These are phyloP conservation scores for Babylonia areolata DNA, from an alignment of 1,140 invertebrate species.

Conservation along the genomic window DNA sequence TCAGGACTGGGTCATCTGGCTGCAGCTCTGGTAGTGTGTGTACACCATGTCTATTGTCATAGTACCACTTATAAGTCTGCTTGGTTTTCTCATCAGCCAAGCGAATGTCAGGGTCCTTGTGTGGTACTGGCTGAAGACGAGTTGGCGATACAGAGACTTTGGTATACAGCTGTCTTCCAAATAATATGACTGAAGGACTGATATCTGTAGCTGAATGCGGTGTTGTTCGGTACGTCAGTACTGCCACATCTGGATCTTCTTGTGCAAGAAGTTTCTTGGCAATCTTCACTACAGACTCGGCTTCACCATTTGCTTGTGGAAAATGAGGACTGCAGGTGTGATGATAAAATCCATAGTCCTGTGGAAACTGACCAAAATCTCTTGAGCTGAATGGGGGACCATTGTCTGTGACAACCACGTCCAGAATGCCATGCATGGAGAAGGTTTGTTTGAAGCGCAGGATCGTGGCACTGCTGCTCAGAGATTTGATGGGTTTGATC, in stretches of 20 bases:
- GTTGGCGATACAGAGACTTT: neutral
- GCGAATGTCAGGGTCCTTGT: neutral
- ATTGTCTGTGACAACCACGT: constrained; percentile 75
- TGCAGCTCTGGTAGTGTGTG: neutral
- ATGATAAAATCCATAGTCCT: constrained; percentile 71
- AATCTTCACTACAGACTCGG: neutral
- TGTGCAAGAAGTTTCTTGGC: neutral
- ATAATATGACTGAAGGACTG: neutral
- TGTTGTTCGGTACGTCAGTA: neutral
- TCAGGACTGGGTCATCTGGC: neutral
- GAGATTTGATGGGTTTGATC: constrained; percentile 34
- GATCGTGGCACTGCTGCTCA: neutral
- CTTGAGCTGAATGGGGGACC: constrained; percentile 73
- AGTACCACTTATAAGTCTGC: neutral
- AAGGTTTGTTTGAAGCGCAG: neutral
- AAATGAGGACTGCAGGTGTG: neutral
- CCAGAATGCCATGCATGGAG: constrained; percentile 29
- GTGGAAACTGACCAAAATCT: constrained; percentile 73
- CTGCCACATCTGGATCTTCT: neutral
- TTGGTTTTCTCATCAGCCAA: neutral
- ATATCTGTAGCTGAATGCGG: neutral
- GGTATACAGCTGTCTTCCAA: neutral
- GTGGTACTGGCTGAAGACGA: neutral
- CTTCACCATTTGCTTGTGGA: neutral
- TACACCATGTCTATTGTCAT: neutral